Evolutionary conservation across 37 sponge, comb jelly and placozoan species (phyloP), one percentile per base, ranked within the genome.

Genomic region (Chondrilla cf. caribensis): DNA sequence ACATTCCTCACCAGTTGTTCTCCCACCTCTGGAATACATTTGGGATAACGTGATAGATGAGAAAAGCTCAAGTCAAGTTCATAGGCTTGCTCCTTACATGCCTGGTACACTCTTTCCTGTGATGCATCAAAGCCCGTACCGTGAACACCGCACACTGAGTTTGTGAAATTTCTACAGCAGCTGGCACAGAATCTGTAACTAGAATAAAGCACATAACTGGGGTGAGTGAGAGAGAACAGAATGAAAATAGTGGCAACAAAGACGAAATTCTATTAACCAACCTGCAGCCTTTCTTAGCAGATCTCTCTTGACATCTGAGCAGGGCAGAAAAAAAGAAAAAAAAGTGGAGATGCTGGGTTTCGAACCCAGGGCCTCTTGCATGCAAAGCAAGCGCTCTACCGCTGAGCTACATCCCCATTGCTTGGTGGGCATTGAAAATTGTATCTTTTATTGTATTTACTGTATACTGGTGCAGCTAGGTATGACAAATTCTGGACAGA

Each of bases 231-330:
- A 51, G 6, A 58, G 5, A 17, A 78, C n/a, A n/a, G n/a, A n/a
- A n/a, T n/a, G n/a, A n/a, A n/a, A n/a, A n/a, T n/a, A n/a, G n/a
- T n/a, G n/a, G n/a, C n/a, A n/a, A n/a, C n/a, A n/a, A n/a, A n/a
- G n/a, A n/a, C n/a, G n/a, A n/a, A n/a, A n/a, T n/a, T n/a, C n/a
- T n/a, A n/a, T n/a, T n/a, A n/a, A 79, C 68, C 38, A 58, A 90
- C 90, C 64, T 86, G 86, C 90, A 90, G 18, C 67, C 81, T 41
- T 78, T 90, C 79, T 90, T 90, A 32, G 90, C 86, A 38, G 82
- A 54, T 22, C 54, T 60, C 44, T 36, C 62, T 11, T 70, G 64
- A 67, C 90, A 90, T 31, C 90, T 90, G 24, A 2, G 25, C 9
- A 60, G 5, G 64, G 6, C n/a, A 11, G 51, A 47, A 17, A 55